Base-by-base conservation (phyloP, 2,888 invertebrate genomes). In the Leucoma salicis region DNA sequence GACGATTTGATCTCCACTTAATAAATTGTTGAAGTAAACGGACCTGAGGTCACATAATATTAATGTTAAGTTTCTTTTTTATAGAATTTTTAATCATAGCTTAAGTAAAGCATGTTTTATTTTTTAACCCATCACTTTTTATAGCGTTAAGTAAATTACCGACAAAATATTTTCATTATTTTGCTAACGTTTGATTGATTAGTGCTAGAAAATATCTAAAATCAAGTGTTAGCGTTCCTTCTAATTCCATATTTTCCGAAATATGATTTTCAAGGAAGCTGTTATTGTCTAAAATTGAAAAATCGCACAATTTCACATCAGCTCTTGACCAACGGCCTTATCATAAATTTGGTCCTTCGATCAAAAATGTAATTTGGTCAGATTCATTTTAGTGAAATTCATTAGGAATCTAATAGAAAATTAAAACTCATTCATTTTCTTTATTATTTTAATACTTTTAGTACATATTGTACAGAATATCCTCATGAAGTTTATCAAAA, bases 11-110 rank as follows among this genome's bases (percentile, higher is more conserved):
- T 84, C 78, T 82, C 74, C 59, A 53, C 63, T 56, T 59, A 75
- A 73, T 74, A 72, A 76, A 78, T 87, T 87, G 88, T 88, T 89
- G 88, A 81, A 83, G 86, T 87, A 79, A 88, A 84, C 79, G 41
- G 74, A 77, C 74, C 63, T 16, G 59, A 65, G 33, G 74, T 77
- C 77, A 42, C 52, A 52, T 57, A 63, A 54, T 53, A 29, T 11
- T 67, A 68, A 55, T 35, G 43, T 47, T 53, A 74, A 76, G 67
- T 70, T 61, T 62, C 46, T 51, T 64, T 63, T 55, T 59, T 52
- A 58, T 57, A 56, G 57, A 49, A 49, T 56, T 70, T 74, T 69
- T 70, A 67, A 74, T 74, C 63, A 46, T 74, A 68, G 63, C 66
- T 57, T 77, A 63, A 58, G 61, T 46, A 57, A 70, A 73, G 87